Evolutionary conservation across 1,140 invertebrate species (phyloP).

Genomic region (Venturia canescens): DNA sequence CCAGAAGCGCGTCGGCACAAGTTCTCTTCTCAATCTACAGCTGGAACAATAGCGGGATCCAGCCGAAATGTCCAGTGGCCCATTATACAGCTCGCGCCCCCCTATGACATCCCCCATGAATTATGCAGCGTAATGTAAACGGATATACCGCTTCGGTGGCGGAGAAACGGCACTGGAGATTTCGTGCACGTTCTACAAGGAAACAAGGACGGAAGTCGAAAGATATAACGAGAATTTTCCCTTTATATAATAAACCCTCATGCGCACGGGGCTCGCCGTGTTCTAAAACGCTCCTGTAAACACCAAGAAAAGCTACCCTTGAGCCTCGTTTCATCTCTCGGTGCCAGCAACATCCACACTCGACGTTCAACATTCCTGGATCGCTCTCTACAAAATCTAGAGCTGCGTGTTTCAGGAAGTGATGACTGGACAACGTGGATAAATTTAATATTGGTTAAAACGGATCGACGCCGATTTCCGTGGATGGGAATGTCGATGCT

Average conservation of each 20-base stretch:
- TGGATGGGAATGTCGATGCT: too few relatives aligned
- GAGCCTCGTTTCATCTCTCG: background rate
- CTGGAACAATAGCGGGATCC: constrained; percentile 63
- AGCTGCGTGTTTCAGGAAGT: too few relatives aligned
- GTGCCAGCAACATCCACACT: background rate
- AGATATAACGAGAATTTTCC: constrained; percentile 12
- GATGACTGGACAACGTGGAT: too few relatives aligned
- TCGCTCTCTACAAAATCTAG: background rate
- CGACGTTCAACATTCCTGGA: constrained; percentile 8
- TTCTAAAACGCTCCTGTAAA: background rate
- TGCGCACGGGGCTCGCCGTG: background rate
- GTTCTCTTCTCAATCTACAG: constrained; percentile 51
- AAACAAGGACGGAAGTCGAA: background rate
- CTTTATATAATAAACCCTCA: too few relatives aligned
- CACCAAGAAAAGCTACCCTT: background rate
- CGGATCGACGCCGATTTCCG: too few relatives aligned
- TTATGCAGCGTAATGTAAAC: constrained; percentile 75
- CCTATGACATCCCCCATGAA: constrained; percentile 74
- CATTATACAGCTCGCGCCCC: constrained; percentile 73
- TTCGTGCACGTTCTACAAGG: background rate
- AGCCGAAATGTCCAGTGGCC: constrained; percentile 63
- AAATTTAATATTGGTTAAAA: too few relatives aligned
- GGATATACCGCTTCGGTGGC: constrained; percentile 66
- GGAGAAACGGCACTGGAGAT: constrained; percentile 38
- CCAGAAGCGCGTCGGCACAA: constrained; percentile 16